Evolutionary conservation across 2,888 invertebrate species (phyloP).

Genomic region (Phaonia tiefii): DNA sequence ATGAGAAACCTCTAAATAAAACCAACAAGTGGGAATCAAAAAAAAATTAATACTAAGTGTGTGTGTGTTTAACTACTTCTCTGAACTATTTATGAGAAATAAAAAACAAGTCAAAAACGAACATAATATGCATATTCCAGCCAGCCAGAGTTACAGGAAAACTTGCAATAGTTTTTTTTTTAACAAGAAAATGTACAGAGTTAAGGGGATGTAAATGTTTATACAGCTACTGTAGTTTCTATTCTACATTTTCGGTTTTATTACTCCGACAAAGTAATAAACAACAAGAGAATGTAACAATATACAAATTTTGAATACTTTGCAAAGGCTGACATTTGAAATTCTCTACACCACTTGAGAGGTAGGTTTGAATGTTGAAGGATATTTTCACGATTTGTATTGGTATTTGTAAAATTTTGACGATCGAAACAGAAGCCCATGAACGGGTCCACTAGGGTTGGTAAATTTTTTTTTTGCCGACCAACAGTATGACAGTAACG

Average conservation of each 20-base stretch:
- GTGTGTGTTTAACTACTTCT: background rate
- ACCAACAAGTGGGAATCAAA: background rate
- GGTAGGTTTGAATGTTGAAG: too few relatives aligned
- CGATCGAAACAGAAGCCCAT: too few relatives aligned
- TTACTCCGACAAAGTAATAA: constrained; percentile 10
- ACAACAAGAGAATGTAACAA: too few relatives aligned
- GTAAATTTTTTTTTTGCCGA: too few relatives aligned
- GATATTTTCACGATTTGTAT: too few relatives aligned
- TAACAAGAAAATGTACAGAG: background rate
- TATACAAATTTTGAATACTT: too few relatives aligned
- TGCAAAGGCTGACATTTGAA: background rate
- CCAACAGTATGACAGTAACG: too few relatives aligned
- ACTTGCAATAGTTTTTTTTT: background rate
- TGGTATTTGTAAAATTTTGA: too few relatives aligned
- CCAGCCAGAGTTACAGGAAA: too few relatives aligned
- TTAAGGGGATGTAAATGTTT: background rate
- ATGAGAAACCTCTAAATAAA: background rate
- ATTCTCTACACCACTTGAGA: too few relatives aligned
- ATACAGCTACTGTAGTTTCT: background rate
- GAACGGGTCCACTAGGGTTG: too few relatives aligned
- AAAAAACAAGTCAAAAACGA: background rate
- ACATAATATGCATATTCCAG: background rate
- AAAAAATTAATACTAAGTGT: background rate
- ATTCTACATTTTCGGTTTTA: background rate
- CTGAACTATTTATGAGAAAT: background rate